Evolutionary conservation across 1,140 invertebrate species (phyloP), one percentile per base, ranked within the genome.

Genomic region (Drosophila lacteicornis): DNA sequence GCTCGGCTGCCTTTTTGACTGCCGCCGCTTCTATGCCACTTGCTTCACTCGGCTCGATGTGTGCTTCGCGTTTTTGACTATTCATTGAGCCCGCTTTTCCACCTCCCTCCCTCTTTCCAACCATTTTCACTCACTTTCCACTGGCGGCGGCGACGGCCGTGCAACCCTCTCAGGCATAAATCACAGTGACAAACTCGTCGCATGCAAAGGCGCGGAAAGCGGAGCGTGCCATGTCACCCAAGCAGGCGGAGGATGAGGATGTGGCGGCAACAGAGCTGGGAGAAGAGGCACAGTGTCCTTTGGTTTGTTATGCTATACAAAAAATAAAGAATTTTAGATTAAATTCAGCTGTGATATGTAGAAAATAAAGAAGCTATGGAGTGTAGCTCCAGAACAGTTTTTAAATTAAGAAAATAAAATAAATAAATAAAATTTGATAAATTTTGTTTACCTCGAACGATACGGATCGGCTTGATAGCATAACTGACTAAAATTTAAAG

Each of bases 111-210:
- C 56, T 19, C 33, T 36, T 15, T 15, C n/a, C 53, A 22, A 19
- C 27, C 57, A 36, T 56, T 56, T 56, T 11, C 53, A 45, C 59
- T 67, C 75, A 19, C 42, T 53, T 38, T 53, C 57, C 57, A 42
- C 59, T 42, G 30, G 22, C 45, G 19, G 17, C 59, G 50, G 30
- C 68, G 38, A 17, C 50, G 19, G 17, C 60, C 11, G 68, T 80
- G 80, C 80, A 87, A 87, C 84, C 84, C 84, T 88, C 84, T 88
- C 75, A 73, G 82, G 65, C 84, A 87, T 87, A 87, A 87, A 87
- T 87, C 84, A 87, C 84, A 58, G 80, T 74, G 80, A 87, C 84
- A 86, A 80, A 70, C 79, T 82, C 74, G 67, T 65, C 83, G 80
- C 79, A 82, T 87, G 80, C 73, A 84, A 68, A 79, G 53, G 62